Conservation (phyloP, 2,797 vertebrate species). For the Hybognathus amarus region DNA sequence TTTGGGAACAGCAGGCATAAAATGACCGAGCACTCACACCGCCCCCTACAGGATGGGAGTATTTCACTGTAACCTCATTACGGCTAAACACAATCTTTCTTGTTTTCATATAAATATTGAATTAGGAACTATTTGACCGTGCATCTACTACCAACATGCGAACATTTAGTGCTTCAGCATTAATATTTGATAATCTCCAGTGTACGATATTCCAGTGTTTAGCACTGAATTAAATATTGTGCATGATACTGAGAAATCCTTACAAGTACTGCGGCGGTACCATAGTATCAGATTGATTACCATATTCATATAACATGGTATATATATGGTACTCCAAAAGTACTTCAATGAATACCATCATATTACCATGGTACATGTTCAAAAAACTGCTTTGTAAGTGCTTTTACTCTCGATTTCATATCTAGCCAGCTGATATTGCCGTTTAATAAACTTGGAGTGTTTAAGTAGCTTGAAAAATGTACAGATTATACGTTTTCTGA, state of each 20-base stretch:
- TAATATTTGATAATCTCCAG: constrained; percentile 45
- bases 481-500: constrained; percentile 34
- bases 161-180: constrained; percentile 33
- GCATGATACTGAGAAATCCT: constrained; percentile 17
- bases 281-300: constrained; percentile 20
- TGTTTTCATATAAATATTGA: constrained; percentile 25
- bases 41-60: constrained; percentile 45
- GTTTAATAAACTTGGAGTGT: constrained; percentile 29
- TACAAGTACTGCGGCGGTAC: constrained; percentile 26
- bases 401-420: constrained; percentile 15
- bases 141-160: constrained; percentile 36
- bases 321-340: constrained; percentile 13
- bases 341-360: constrained; percentile 19
- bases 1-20: constrained; percentile 31
- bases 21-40: constrained; percentile 43
- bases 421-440: constrained; percentile 41
- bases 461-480: constrained; percentile 25
- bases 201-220: constrained; percentile 53
- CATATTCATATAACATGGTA: constrained; percentile 12
- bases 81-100: constrained; percentile 9
- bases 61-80: constrained; percentile 19
- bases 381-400: constrained; percentile 39
- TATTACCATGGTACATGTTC: constrained; percentile 24
- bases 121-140: constrained; percentile 23
- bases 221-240: constrained; percentile 18